Evolutionary conservation across 2,797 vertebrate genomes (phyloP).

Genomic region (Syngnathus acus): DNA sequence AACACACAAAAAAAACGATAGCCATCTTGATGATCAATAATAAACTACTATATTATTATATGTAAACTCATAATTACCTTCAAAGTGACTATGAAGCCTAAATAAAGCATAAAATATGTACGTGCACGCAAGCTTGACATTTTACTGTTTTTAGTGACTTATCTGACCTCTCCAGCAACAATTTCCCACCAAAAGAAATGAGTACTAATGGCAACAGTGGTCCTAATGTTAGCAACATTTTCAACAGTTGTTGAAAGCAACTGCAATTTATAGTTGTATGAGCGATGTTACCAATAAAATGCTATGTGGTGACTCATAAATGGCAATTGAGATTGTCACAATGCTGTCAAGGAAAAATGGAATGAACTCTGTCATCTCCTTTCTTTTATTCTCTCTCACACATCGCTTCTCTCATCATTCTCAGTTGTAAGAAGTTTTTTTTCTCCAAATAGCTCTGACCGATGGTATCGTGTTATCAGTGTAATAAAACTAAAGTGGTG

Average conservation of each 20-base stretch:
- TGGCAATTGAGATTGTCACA: constrained; percentile 38
- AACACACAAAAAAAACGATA: not conserved
- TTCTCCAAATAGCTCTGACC: constrained; percentile 69
- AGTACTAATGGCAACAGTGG: too few relatives aligned
- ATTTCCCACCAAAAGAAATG: too few relatives aligned
- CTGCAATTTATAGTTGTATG: not conserved
- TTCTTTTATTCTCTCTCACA: constrained; percentile 57
- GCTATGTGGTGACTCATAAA: constrained; percentile 21
- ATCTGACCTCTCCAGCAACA: too few relatives aligned
- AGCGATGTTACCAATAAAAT: not conserved
- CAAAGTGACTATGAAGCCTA: too few relatives aligned
- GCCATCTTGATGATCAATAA: not conserved
- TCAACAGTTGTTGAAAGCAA: not conserved
- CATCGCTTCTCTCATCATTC: constrained; percentile 61
- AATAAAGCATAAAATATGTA: too few relatives aligned
- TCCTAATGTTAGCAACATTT: too few relatives aligned
- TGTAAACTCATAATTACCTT: too few relatives aligned
- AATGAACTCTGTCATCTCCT: constrained; percentile 29
- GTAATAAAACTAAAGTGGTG: constrained; percentile 80
- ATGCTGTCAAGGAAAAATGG: constrained; percentile 41
- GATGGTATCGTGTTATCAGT: constrained; percentile 80
- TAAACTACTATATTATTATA: not conserved
- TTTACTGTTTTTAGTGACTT: too few relatives aligned
- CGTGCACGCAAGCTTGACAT: too few relatives aligned
- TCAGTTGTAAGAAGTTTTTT: constrained; percentile 58